These are phyloP conservation scores for Nothobranchius furzeri DNA, from an alignment of 2,113 vertebrate genomes.

Conservation along the genomic window DNA sequence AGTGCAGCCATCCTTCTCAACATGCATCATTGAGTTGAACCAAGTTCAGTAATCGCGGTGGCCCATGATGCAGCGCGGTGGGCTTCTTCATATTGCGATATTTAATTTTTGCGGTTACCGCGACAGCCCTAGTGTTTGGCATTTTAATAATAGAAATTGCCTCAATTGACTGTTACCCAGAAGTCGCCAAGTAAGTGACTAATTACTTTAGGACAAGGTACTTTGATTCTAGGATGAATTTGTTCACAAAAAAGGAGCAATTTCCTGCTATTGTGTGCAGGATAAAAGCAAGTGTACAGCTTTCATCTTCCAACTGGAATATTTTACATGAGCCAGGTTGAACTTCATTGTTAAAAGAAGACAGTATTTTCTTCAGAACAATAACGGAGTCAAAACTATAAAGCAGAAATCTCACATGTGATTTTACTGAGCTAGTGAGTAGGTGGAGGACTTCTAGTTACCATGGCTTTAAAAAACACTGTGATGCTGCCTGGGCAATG, in stretches of 20 bases:
- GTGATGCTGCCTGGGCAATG: slow-evolving; percentile 28
- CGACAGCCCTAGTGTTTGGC: too few species aligned
- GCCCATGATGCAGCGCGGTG: too few species aligned
- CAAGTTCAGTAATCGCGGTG: too few species aligned
- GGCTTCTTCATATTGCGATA: too few species aligned
- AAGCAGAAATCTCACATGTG: slow-evolving; percentile 14
- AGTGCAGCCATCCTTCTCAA: too few species aligned
- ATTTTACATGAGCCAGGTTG: background rate
- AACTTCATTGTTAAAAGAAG: background rate
- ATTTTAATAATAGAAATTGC: background rate
- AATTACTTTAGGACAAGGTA: background rate
- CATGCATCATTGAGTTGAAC: too few species aligned
- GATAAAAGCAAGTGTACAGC: slow-evolving; percentile 15
- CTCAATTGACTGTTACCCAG: background rate
- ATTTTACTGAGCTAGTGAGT: slow-evolving; percentile 29
- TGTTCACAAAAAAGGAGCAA: background rate
- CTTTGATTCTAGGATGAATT: slow-evolving; percentile 5
- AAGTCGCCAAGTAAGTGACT: background rate
- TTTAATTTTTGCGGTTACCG: too few species aligned
- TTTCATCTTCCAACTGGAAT: slow-evolving; percentile 7
- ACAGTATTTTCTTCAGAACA: slow-evolving; percentile 11
- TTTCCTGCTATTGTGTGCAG: slow-evolving; percentile 27
- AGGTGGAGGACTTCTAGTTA: slow-evolving; percentile 40
- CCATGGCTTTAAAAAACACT: slow-evolving; percentile 28
- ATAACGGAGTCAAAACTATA: slow-evolving; percentile 26